Conservation (phyloP, 2,113 vertebrate species). For the Calonectris borealis region DNA sequence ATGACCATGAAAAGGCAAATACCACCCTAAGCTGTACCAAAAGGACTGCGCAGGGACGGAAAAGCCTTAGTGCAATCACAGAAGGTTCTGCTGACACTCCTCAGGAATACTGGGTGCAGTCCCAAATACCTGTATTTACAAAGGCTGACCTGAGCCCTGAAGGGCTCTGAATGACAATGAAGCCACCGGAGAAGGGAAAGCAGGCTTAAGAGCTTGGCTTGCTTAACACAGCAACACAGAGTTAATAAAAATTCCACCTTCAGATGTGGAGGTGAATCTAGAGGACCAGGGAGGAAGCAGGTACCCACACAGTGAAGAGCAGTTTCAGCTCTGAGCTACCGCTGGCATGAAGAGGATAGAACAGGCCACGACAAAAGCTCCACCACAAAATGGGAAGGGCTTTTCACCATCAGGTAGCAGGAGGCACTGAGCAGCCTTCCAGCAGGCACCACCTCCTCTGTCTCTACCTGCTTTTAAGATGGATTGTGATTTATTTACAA, state of each 20-base stretch:
- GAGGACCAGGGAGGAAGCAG: rapidly evolving
- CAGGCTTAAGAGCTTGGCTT: background rate
- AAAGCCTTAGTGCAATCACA: background rate
- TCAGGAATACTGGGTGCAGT: background rate
- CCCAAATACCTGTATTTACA: background rate
- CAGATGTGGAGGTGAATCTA: background rate
- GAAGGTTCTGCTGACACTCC: background rate
- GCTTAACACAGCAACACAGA: background rate
- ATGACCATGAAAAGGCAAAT: background rate
- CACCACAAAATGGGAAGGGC: background rate
- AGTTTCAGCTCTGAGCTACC: background rate
- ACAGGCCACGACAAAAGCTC: background rate
- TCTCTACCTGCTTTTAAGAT: background rate
- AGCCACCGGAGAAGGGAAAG: background rate
- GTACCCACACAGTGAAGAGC: background rate
- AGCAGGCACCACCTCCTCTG: background rate
- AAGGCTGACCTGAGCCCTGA: background rate
- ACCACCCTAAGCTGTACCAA: background rate
- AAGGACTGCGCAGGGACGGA: background rate
- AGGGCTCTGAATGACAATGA: background rate
- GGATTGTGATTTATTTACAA: background rate
- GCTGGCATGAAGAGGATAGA: background rate
- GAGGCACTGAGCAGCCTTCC: background rate
- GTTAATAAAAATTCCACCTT: background rate
- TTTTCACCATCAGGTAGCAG: background rate